A percentile compares a stretch with the other conserved stretches of the same genome.
Conservation (phyloP, 1,140 invertebrate genomes). For the Drosophila mojavensis region DNA sequence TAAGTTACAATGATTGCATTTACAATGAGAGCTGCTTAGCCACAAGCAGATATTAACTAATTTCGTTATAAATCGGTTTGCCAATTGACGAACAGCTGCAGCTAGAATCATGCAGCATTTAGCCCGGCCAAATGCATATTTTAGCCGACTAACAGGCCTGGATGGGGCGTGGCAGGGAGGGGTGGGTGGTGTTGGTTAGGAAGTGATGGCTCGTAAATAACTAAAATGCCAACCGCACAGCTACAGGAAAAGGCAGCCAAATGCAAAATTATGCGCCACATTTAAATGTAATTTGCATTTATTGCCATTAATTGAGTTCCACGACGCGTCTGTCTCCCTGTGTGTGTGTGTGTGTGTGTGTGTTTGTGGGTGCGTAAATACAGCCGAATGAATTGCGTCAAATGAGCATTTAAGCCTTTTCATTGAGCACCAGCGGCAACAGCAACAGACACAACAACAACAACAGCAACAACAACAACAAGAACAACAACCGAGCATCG, state of each 20-base stretch:
- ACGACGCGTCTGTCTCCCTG: neutral
- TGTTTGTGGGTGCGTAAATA: constrained; percentile 29
- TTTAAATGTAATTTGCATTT: constrained; percentile 70
- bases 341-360: constrained; percentile 6
- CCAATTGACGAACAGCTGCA: constrained; percentile 25
- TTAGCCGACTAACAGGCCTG: neutral
- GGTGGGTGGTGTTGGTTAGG: neutral
- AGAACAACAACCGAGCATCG: constrained; percentile 13
- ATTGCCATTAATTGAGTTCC: constrained; percentile 74
- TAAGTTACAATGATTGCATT: too few species aligned
- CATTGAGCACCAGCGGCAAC: constrained; percentile 25
- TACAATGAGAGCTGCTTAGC: too few species aligned
- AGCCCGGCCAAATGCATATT: constrained; percentile 12
- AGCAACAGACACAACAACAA: constrained; percentile 7
- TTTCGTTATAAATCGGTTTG: neutral
- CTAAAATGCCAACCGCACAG: constrained; percentile 33
- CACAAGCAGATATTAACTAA: too few species aligned
- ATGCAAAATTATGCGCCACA: constrained; percentile 59
- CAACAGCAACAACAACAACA: constrained; percentile 13
- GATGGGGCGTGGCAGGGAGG: neutral
- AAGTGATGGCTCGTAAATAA: constrained; percentile 46
- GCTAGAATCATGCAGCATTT: constrained; percentile 22
- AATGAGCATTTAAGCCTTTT: constrained; percentile 55
- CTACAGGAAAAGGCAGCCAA: constrained; percentile 47
- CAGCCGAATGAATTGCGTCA: constrained; percentile 45